phyloP scores from a whole-genome alignment of 2,113 vertebrate species.

The Zootoca vivipara region DNA sequence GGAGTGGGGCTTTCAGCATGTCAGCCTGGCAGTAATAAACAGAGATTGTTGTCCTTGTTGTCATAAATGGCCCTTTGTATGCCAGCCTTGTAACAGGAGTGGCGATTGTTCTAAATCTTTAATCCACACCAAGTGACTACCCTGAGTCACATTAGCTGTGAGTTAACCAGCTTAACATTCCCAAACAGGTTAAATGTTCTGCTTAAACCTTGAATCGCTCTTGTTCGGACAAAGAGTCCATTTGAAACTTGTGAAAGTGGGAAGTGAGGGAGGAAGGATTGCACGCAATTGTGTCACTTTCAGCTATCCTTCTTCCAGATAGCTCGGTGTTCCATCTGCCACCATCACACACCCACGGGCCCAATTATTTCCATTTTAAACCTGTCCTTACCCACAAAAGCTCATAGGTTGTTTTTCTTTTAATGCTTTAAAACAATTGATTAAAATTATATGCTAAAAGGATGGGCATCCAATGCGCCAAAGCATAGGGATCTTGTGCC shows the following conservation, averaged over 20 bases:
- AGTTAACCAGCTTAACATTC: slow-evolving; percentile 87
- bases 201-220: slow-evolving; percentile 50
- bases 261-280: neutral
- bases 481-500: too few relatives aligned
- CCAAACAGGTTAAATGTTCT: slow-evolving; percentile 62
- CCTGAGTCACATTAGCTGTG: slow-evolving; percentile 67
- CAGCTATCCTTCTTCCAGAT: slow-evolving; percentile 12
- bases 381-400: neutral
- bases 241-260: slow-evolving; percentile 17
- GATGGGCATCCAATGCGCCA: neutral
- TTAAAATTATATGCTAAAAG: neutral
- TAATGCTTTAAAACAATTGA: neutral
- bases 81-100: slow-evolving; percentile 76
- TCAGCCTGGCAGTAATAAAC: slow-evolving; percentile 76
- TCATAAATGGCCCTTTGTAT: slow-evolving; percentile 88
- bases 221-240: neutral
- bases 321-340: neutral
- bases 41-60: slow-evolving; percentile 79
- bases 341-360: too few relatives aligned
- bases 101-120: slow-evolving; percentile 80
- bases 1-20: slow-evolving; percentile 74
- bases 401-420: neutral
- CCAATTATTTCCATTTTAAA: neutral
- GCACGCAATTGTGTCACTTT: rapidly evolving
- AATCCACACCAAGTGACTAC: slow-evolving; percentile 86